Percentiles rank a stretch among this genome's conserved stretches.
Evolutionary conservation across 2,888 invertebrate genomes (phyloP).

Genomic region (Linyphia triangularis): DNA sequence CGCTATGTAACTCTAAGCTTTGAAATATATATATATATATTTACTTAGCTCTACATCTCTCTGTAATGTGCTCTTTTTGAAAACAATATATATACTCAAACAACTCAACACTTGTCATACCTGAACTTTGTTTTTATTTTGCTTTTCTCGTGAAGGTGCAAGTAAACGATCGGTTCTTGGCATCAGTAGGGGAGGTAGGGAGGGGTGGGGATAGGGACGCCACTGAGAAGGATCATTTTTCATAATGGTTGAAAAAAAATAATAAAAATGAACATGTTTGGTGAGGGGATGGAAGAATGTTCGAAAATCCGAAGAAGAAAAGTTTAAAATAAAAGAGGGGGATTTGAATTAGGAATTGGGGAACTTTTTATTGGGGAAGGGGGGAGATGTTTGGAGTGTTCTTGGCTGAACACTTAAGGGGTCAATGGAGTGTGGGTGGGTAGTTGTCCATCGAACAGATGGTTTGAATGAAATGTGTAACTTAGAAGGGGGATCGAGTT

Average conservation of each 20-base stretch:
- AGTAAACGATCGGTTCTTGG: too few species aligned
- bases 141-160: too few species aligned
- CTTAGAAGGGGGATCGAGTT: background rate
- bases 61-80: too few species aligned
- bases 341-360: conserved; percentile 44
- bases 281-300: background rate
- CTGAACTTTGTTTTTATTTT: too few species aligned
- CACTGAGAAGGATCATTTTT: conserved; percentile 3
- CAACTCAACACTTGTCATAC: too few species aligned
- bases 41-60: too few species aligned
- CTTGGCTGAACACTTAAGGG: conserved; percentile 15
- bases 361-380: background rate
- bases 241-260: conserved; percentile 15
- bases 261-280: conserved; percentile 7
- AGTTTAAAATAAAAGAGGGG: conserved; percentile 32
- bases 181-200: conserved; percentile 2
- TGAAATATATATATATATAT: too few species aligned
- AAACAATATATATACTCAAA: too few species aligned
- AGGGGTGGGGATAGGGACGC: background rate
- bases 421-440: background rate
- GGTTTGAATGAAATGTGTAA: conserved; percentile 4
- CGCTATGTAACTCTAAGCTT: too few species aligned
- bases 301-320: conserved; percentile 9
- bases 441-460: conserved; percentile 29
- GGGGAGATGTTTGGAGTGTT: conserved; percentile 19